Conservation (phyloP, 2,888 invertebrate species). For the Mantis religiosa region DNA sequence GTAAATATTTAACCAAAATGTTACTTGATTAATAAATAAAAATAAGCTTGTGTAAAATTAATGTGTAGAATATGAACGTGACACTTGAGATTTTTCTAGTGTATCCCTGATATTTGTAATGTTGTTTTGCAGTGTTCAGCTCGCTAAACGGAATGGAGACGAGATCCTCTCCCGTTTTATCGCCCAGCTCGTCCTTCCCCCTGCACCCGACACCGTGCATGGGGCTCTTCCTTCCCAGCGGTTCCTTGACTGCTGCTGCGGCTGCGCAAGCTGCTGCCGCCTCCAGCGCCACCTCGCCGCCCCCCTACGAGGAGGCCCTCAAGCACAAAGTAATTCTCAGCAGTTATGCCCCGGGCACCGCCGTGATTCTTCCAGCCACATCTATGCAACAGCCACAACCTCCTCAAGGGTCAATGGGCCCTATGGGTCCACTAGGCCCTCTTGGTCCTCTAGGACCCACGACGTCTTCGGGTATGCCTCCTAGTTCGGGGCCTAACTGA, state of each 20-base stretch:
- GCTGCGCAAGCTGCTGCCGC: constrained; percentile 19
- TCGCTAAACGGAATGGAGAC: constrained; percentile 30
- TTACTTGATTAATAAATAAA: no score
- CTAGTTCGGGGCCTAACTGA: not conserved
- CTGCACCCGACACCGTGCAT: constrained; percentile 32
- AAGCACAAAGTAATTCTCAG: constrained; percentile 39
- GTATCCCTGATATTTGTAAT: no score
- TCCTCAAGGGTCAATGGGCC: not conserved
- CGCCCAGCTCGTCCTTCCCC: constrained; percentile 27
- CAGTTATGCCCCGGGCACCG: constrained; percentile 34
- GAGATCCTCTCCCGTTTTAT: constrained; percentile 24
- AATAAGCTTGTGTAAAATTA: no score
- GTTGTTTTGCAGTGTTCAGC: constrained; percentile 30
- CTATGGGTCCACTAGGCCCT: not conserved
- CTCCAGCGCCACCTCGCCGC: constrained; percentile 35
- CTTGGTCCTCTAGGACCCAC: not conserved
- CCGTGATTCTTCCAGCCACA: constrained; percentile 23
- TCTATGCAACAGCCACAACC: not conserved
- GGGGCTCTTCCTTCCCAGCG: constrained; percentile 30
- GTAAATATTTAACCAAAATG: no score
- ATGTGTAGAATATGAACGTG: no score
- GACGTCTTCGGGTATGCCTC: not conserved
- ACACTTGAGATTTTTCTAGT: no score
- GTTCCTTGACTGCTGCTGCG: constrained; percentile 14
- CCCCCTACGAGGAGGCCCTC: constrained; percentile 38